Evolutionary conservation across 1,140 invertebrate species (phyloP), one percentile per base, ranked within the genome.

Genomic region (Cotesia typhae): DNA sequence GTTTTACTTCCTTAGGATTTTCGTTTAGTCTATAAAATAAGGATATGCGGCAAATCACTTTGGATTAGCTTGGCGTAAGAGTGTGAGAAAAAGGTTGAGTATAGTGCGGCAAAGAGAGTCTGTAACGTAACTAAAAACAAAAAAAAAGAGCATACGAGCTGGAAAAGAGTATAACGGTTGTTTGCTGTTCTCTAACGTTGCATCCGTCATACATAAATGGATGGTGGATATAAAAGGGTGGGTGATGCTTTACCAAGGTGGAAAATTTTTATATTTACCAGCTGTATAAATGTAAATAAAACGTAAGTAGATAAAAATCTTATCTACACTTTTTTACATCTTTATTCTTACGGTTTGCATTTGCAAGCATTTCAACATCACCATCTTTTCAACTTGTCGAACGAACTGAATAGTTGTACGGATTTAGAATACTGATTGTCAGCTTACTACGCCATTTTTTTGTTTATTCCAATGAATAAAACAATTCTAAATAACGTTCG

Each of bases 251-350:
- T 55, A 57, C 41, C 55, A 35, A 70, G 37, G 51, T 6, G 60
- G 67, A 69, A 69, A 41, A 75, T 72, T 72, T 75, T 75, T 72
- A 75, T 75, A 72, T 72, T 67, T 60, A 51, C 37, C 71, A 67
- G 67, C 66, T 72, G 74, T 72, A 63, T 75, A 75, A 75, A 75
- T 75, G 67, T 69, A 72, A 72, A 72, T 70, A 70, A 69, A 72
- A 57, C 55, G 52, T 75, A 75, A 75, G 71, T 70, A 75, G 55
- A 75, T 70, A 68, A 69, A 72, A 71, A 66, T 72, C 59, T 68
- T 67, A 64, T 70, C 47, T 57, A 53, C 36, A 55, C 14, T 66
- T 61, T 41, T 47, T 47, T 70, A 47, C 41, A 47, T 47, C 41
- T 47, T 47, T 47, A 47, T 47, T 47, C 10, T 47, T 9, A 47